Conservation (phyloP, 2,113 vertebrate species). For the Zosterops lateralis region DNA sequence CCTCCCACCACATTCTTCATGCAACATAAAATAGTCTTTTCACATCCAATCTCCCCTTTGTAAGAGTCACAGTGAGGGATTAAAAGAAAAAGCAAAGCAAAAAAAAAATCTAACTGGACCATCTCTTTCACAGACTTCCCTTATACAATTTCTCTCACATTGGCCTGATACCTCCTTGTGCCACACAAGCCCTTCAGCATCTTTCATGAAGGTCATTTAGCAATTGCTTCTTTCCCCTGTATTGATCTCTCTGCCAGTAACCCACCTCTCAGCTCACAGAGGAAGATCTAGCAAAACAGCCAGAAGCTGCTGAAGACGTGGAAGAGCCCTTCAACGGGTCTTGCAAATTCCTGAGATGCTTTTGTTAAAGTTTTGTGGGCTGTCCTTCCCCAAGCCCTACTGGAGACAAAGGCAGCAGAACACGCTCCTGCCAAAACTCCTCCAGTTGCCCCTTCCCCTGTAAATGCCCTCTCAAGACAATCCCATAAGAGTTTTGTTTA, state of each 20-base stretch:
- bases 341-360: background rate
- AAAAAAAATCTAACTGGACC: background rate
- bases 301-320: background rate
- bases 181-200: background rate
- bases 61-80: background rate
- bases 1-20: background rate
- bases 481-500: background rate
- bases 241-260: background rate
- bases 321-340: background rate
- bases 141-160: background rate
- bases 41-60: background rate
- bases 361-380: background rate
- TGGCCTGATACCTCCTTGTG: background rate
- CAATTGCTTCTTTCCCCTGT: background rate
- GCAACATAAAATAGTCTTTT: background rate
- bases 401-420: background rate
- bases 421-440: background rate
- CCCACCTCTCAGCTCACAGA: background rate
- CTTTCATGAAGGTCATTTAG: background rate
- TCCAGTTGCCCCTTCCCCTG: background rate
- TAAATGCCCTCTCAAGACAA: background rate
- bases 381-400: background rate
- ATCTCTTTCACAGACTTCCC: background rate
- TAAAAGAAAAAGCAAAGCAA: background rate
- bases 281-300: background rate